Evolutionary conservation across 2,113 vertebrate genomes (phyloP), one percentile per base, ranked within the genome.

Genomic region (Rhodinocichla rosea): DNA sequence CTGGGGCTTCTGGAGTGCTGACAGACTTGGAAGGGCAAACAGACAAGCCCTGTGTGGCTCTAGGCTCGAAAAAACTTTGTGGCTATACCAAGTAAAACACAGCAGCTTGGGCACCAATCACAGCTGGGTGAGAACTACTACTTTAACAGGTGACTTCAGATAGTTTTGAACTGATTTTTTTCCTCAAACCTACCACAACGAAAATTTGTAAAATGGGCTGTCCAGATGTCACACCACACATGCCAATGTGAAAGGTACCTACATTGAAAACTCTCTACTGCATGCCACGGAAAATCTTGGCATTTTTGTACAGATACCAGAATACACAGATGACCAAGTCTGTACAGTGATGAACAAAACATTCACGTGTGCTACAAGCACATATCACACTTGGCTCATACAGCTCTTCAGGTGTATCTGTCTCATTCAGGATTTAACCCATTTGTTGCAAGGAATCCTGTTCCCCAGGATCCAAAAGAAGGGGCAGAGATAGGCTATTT

Each of bases 1-100:
- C 21, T 56, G 35, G 33, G 47, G 30, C 35, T 87, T 4, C 45
- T 9, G 55, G 13, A 70, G 52, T 55, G n/a, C 32, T 15, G 32
- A 9, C 10, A 27, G 42, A 57, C 40, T 45, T 22, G 3, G 17
- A 49, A 71, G 9, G 28, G 28, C 4, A 37, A 74, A 62, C 10
- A 60, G 57, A 50, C 1, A 2, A 82, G 23, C 15, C 14, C 21
- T 3, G 7, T 0, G 0, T 5, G 5, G 32, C 47, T 57, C 62
- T 28, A 32, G 4, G 28, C 42, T 60, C 62, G 27, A 28, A 30
- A 73, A 64, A 40, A 7, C 17, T 53, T 44, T 16, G 60, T 30
- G 23, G 39, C 20, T 81, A 57, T 33, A 57, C 16, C 71, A 42
- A 52, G 15, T 11, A 42, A 32, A 69, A 74, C 17, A 30, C 8